These are phyloP conservation scores for Mesopsocus fuscifrons DNA, from an alignment of 2,888 invertebrate species.

Conservation along the genomic window DNA sequence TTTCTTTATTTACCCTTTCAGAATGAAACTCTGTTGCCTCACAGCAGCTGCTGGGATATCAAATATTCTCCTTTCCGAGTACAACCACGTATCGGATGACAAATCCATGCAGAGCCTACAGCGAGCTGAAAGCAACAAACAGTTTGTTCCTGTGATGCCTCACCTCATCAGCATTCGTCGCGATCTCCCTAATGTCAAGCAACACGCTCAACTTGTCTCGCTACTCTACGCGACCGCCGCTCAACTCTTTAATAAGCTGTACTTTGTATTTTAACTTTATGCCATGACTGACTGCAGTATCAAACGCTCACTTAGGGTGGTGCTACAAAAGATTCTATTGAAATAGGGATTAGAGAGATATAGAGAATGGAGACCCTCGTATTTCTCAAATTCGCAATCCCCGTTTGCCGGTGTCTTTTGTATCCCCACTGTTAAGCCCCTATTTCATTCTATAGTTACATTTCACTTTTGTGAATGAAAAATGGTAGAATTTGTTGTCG, in stretches of 20 bases:
- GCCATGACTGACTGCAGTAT: no score
- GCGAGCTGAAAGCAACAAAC: not conserved
- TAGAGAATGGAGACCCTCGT: no score
- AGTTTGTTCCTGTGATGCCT: not conserved
- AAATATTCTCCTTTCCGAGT: not conserved
- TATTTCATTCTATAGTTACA: no score
- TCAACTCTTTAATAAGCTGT: slow-evolving; percentile 2
- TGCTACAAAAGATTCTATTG: no score
- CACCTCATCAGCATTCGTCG: not conserved
- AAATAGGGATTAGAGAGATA: no score
- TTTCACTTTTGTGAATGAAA: no score
- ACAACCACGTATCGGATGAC: not conserved
- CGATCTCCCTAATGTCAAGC: not conserved
- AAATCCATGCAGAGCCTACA: not conserved
- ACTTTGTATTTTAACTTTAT: no score
- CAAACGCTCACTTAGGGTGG: no score
- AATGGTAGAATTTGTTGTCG: no score
- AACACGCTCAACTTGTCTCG: not conserved
- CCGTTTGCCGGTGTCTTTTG: no score
- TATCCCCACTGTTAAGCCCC: no score
- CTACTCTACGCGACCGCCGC: not conserved
- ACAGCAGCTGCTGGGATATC: not conserved
- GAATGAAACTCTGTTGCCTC: not conserved
- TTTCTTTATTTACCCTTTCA: not conserved
- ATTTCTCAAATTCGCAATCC: no score